phyloP scores from a whole-genome alignment of 2,888 invertebrate genomes.

The Neoascia interrupta region DNA sequence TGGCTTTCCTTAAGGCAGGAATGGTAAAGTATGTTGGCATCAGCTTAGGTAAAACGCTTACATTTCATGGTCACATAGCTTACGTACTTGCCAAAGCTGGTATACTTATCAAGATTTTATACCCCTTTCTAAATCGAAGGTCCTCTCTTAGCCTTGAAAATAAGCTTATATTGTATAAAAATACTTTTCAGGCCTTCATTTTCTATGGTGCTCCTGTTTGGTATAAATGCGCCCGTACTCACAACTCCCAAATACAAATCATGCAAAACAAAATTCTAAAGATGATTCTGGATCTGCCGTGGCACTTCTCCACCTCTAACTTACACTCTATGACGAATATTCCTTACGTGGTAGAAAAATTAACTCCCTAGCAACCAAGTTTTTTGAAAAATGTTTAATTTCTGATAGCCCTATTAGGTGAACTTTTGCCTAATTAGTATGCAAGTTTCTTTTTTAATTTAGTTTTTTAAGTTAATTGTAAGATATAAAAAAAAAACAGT shows the following conservation, averaged over 20 bases:
- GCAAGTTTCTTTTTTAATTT: not conserved
- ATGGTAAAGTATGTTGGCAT: not conserved
- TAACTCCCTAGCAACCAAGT: not conserved
- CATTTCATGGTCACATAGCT: not conserved
- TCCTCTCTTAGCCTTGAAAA: conserved; percentile 2
- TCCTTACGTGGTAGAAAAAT: conserved; percentile 1
- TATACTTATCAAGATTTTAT: conserved; percentile 3
- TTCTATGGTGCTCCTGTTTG: not conserved
- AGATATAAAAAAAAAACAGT: not conserved
- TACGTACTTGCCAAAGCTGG: conserved; percentile 1
- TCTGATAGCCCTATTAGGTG: not conserved
- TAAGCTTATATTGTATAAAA: not conserved
- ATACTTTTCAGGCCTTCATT: conserved; percentile 11
- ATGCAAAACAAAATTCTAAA: conserved; percentile 11
- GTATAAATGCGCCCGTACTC: conserved; percentile 2
- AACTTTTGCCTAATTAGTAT: conserved; percentile 4
- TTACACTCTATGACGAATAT: no score
- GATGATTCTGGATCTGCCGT: conserved; percentile 24
- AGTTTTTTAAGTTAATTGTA: not conserved
- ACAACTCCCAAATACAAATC: not conserved
- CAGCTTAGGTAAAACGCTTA: not conserved
- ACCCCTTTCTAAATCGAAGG: conserved; percentile 12
- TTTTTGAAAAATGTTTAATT: not conserved
- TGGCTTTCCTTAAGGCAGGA: not conserved
- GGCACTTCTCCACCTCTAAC: no score